Conservation (phyloP, 1,140 invertebrate species). For the Drepana arcuata region DNA sequence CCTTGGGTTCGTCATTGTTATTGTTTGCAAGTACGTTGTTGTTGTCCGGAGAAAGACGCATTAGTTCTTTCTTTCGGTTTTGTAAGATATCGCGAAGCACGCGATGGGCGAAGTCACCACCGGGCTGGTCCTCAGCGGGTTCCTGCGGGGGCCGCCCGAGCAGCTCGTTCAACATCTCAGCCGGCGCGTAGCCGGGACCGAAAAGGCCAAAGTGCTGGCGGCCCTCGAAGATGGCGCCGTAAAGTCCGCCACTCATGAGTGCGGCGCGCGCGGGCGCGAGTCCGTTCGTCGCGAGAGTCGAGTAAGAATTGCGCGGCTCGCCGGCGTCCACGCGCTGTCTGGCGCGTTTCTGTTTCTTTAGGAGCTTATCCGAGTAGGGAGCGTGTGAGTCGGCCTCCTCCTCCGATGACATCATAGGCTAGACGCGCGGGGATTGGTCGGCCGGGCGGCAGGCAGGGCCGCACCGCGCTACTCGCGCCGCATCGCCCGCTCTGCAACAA, state of each 20-base stretch:
- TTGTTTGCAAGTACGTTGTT: conserved; percentile 72
- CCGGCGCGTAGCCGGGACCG: conserved; percentile 83
- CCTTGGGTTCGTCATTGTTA: conserved; percentile 76
- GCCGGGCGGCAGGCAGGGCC: conserved; percentile 65
- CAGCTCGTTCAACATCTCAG: conserved; percentile 88
- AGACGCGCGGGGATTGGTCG: conserved; percentile 77
- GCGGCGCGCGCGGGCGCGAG: conserved; percentile 85
- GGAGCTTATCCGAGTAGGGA: conserved; percentile 90
- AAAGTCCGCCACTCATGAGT: conserved; percentile 86
- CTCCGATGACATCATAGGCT: conserved; percentile 96
- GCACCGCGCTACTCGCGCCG: conserved; percentile 63
- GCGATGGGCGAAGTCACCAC: conserved; percentile 83
- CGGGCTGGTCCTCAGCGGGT: conserved; percentile 63
- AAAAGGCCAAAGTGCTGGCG: conserved; percentile 85
- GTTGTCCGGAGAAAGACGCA: conserved; percentile 76
- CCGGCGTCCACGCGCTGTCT: conserved; percentile 95
- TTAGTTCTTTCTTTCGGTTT: conserved; percentile 82
- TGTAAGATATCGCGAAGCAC: conserved; percentile 88
- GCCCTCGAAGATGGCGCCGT: conserved; percentile 84
- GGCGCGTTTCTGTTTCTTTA: conserved; percentile 91
- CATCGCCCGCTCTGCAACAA: conserved; percentile 63
- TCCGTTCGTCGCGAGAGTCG: conserved; percentile 88
- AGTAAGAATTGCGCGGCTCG: conserved; percentile 93
- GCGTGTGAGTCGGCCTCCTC: conserved; percentile 91
- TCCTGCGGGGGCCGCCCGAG: conserved; percentile 83